These are phyloP conservation scores for Oryctes rhinoceros DNA, from an alignment of 1,140 invertebrate genomes.

Conservation along the genomic window DNA sequence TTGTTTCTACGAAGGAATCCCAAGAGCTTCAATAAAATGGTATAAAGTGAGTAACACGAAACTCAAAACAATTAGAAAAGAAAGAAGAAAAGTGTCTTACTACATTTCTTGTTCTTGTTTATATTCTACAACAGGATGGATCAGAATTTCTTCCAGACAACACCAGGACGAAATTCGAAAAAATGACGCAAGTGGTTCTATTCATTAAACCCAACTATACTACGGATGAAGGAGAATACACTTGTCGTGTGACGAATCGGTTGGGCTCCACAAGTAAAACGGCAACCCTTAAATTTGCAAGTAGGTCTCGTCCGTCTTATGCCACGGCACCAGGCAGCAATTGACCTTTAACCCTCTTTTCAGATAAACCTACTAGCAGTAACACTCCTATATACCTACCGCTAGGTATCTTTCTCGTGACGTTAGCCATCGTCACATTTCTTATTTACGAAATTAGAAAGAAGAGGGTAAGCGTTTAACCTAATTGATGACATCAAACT, in stretches of 20 bases:
- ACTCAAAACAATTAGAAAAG: neutral
- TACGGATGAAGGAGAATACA: neutral
- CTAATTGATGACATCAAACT: no score
- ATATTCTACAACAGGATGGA: neutral
- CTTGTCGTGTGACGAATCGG: neutral
- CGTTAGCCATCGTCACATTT: neutral
- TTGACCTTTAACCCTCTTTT: neutral
- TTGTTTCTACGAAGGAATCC: neutral
- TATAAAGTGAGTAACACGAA: neutral
- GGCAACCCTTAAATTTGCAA: conserved; percentile 10
- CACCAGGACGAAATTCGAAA: neutral
- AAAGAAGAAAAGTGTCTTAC: no score
- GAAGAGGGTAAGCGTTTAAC: neutral
- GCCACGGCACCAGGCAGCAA: no score
- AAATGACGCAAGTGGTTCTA: conserved; percentile 2
- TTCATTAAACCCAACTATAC: neutral
- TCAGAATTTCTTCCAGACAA: conserved; percentile 7
- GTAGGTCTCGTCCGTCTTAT: neutral
- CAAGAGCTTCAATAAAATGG: conserved; percentile 13
- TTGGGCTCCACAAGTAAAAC: neutral
- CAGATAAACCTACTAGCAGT: neutral
- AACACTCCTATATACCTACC: neutral
- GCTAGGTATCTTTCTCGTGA: neutral
- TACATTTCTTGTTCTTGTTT: neutral
- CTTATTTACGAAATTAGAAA: neutral